Evolutionary conservation across 2,888 invertebrate species (phyloP).

Genomic region (Leucania comma): DNA sequence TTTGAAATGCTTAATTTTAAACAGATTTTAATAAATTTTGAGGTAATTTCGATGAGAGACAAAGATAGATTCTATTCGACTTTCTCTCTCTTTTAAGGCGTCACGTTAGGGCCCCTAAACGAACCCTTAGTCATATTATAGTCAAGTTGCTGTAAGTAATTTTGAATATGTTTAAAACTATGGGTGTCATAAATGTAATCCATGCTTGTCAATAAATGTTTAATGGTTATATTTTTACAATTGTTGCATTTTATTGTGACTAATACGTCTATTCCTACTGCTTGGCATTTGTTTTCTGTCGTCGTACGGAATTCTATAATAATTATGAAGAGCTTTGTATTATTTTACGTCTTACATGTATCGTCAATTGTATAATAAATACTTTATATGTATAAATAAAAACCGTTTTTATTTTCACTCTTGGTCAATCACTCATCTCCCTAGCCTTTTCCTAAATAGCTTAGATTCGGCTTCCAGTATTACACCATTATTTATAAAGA

Average conservation of each 20-base stretch:
- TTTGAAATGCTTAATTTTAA: no score
- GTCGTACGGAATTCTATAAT: conserved; percentile 23
- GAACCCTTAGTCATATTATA: conserved; percentile 50
- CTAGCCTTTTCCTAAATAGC: no score
- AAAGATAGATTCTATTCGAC: no score
- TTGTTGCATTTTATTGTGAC: conserved; percentile 29
- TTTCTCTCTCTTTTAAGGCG: no score
- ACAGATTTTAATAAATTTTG: no score
- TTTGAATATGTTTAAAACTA: conserved; percentile 42
- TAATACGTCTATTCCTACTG: conserved; percentile 37
- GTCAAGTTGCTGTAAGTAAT: conserved; percentile 59
- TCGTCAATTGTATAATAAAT: conserved; percentile 63
- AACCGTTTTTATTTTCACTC: conserved; percentile 3
- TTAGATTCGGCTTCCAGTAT: no score
- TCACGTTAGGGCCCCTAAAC: not conserved
- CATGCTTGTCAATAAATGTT: conserved; percentile 52
- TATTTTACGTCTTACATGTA: conserved; percentile 53
- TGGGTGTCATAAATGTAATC: conserved; percentile 59
- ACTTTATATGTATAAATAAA: conserved; percentile 51
- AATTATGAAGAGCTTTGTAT: conserved; percentile 54
- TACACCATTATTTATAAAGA: no score
- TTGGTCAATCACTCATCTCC: no score
- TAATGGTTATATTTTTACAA: conserved; percentile 42
- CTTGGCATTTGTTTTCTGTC: conserved; percentile 40
- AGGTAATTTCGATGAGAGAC: no score